Conservation (phyloP, 2,113 vertebrate species). For the Notarius lentiginosus region DNA sequence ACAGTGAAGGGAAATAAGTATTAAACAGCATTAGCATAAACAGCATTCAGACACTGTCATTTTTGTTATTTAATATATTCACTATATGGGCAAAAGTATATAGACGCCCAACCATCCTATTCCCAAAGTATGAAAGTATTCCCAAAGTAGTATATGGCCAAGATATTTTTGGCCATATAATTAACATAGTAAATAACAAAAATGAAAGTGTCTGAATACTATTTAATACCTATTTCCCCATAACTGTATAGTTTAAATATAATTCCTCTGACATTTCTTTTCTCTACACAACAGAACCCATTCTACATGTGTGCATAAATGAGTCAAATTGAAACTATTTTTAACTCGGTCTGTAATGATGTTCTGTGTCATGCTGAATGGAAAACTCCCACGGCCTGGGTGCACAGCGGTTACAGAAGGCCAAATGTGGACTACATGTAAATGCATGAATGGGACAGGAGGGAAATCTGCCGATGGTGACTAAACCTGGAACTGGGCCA, state of each 20-base stretch:
- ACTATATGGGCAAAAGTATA: no score
- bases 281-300: neutral
- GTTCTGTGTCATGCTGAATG: neutral
- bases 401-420: slow-evolving; percentile 1
- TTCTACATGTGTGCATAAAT: neutral
- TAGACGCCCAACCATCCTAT: no score
- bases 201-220: neutral
- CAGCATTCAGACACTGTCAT: no score
- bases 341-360: neutral
- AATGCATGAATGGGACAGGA: slow-evolving; percentile 23
- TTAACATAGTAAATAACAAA: neutral
- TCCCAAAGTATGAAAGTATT: no score
- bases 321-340: slow-evolving; percentile 7
- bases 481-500: slow-evolving; percentile 14
- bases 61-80: no score
- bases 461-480: slow-evolving; percentile 12
- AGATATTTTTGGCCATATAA: neutral
- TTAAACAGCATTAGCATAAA: no score
- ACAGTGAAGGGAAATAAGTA: no score
- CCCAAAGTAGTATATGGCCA: no score
- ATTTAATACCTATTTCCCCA: neutral
- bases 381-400: slow-evolving; percentile 8
- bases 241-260: neutral
- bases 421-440: neutral
- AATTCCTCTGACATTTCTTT: neutral